Evolutionary conservation across 2,888 invertebrate species (phyloP), one percentile per base, ranked within the genome.

Genomic region (Aphidoletes aphidimyza): DNA sequence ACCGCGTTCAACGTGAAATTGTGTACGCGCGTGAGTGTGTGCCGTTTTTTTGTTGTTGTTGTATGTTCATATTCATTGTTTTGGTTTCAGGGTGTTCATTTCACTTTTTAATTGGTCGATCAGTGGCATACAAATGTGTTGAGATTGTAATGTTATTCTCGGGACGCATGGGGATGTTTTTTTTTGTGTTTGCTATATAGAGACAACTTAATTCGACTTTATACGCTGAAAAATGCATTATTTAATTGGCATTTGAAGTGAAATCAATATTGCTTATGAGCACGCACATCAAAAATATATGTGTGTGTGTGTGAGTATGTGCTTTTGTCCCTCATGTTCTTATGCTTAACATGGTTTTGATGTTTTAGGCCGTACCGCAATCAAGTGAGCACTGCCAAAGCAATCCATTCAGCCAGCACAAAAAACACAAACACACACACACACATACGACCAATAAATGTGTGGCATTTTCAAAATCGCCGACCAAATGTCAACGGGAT

Each of bases 401-500:
- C 17, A 8, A 2, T 19, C 47, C 9, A 14, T 19, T 47, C 47
- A 17, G 2, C 19, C 17, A 14, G 11, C 11, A 5, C 39, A 39
- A 39, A 39, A 39, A 39, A 39, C 5, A 39, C 5, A 39, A 39
- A 47, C 2, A 47, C 2, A 47, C 47, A 47, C 8, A 47, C 5
- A 17, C 19, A 2, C 47, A 47, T 47, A 17, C 2, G 19, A 47
- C n/a, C 54, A 54, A 69, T 69, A 30, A 69, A 30, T 69, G 54
- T 69, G 30, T 69, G 30, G 26, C 14, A 17, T 14, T 69, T 69
- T 69, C 30, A 69, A 69, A n/a, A 69, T 69, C 69, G 69, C 69
- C 69, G 34, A 30, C 69, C 54, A 69, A 69, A 69, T 69, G 69
- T 69, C 69, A 69, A 69, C 69, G 69, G 69, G 69, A 69, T 69